These are phyloP conservation scores for Pipa parva DNA, from an alignment of 2,113 vertebrate species.

Conservation along the genomic window DNA sequence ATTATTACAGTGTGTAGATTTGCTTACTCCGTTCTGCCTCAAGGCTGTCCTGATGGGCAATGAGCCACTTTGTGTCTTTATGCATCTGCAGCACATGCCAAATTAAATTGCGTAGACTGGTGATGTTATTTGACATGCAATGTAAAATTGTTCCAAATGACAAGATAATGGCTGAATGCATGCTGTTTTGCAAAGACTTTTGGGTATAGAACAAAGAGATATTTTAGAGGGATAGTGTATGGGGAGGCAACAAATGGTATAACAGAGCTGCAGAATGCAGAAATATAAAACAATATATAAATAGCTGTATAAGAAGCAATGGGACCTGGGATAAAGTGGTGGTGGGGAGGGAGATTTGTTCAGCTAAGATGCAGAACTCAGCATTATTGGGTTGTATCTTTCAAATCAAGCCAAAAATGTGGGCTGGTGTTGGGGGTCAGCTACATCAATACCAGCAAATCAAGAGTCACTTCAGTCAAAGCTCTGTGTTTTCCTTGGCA, in stretches of 20 bases:
- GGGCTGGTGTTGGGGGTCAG: neutral
- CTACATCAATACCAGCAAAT: neutral
- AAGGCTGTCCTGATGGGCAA: neutral
- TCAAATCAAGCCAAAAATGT: neutral
- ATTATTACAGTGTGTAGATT: neutral
- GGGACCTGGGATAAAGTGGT: neutral
- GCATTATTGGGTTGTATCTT: constrained; percentile 18
- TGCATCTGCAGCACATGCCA: neutral
- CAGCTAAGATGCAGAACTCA: constrained; percentile 10
- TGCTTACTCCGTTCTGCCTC: neutral
- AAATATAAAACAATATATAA: constrained; percentile 21
- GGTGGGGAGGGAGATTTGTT: constrained; percentile 3
- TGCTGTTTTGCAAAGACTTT: no score
- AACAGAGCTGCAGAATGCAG: neutral
- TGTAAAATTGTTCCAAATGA: no score
- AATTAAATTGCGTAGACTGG: neutral
- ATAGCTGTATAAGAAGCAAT: constrained; percentile 4
- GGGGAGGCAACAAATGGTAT: neutral
- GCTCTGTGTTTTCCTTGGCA: no score
- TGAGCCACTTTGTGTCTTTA: neutral
- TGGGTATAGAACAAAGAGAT: neutral
- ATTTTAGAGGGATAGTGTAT: neutral
- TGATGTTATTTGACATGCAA: no score
- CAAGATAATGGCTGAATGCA: no score
- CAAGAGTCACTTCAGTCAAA: no score